Evolutionary conservation across 2,797 vertebrate species (phyloP), one percentile per base, ranked within the genome.

Genomic region (Pelobates cultripes): DNA sequence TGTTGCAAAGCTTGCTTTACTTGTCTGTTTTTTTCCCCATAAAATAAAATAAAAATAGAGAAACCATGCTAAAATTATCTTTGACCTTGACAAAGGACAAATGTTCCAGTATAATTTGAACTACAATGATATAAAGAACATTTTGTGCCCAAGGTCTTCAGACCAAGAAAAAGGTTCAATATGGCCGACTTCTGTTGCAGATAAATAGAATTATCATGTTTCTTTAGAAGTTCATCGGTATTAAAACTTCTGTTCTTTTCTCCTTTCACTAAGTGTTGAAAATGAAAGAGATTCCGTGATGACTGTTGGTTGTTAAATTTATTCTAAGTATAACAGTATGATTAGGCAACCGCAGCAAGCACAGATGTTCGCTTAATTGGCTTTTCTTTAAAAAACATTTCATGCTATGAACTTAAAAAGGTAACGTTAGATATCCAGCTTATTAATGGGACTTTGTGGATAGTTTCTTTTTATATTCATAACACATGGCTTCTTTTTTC

Each of bases 281-380:
- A 83, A 78, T 83, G 64, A 83, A 78, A 83, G 76, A 75, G 70
- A 70, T 78, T 79, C 71, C 75, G 51, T 70, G 71, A 78, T 74
- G 76, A 75, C 73, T 73, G 81, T 78, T 79, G 76, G 81, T 75
- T 83, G 81, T 78, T 83, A 75, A 78, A 83, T 83, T 64, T 83
- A 83, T 83, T 79, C 76, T 73, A 78, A 75, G 66, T 83, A 78
- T 78, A 83, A 83, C 76, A 79, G 81, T 83, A 79, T 83, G 81
- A 83, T 83, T 83, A 79, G 76, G 70, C 76, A 83, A 51, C 71
- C 76, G 57, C 81, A 69, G 81, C 78, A 78, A 78, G 81, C 81
- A 74, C 76, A 83, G 81, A 78, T 83, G 81, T 83, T 83, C 53
- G 3, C 75, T 78, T 83, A 83, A 83, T 83, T 83, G 81, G 76